Base-by-base conservation (phyloP, 2,888 invertebrate genomes). In the Heliconius cydno region DNA sequence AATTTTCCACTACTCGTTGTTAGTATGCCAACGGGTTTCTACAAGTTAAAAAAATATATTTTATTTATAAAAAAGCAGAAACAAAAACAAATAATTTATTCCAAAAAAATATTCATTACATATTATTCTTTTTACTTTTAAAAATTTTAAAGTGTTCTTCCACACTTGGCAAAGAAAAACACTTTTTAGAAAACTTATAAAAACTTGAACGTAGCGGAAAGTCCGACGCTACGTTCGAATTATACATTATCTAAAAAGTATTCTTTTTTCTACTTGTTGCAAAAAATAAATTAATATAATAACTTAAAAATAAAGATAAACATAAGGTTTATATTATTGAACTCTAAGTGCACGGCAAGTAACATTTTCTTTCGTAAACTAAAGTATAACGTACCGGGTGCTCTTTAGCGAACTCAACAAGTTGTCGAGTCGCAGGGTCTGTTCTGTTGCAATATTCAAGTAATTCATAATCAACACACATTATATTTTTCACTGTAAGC, bases 1-100 rank as follows among this genome's bases (percentile, higher is more conserved):
- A 98, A 98, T 66, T 96, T 95, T 79, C 99, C 99, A 89, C 95
- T 95, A 78, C 96, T 96, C 0, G 97, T 97, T 1, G 98, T 97
- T 81, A 97, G 90, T 5, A 95, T 89, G 6, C 95, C 95, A 22
- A 95, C 92, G 3, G 94, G 92, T 80, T 89, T 89, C 96, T 96
- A 86, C 63, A 91, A 94, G 72, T 90, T 46, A 73, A 68, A 68
- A 72, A 38, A 63, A 76, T n/a, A 22, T 57, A 52, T 74, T 66
- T 22, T 30, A 38, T 4, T 60, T 63, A n/a, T 9, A 38, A n/a
- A 75, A 34, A 28, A 28, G 41, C 41, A 25, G 1, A 7, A 28
- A 38, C 30, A 19, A 4, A 30, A 19, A 57, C 25, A 22, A 46
- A 46, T 7, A 38, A 52, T 13, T 25, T 46, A 41, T 46, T 52